These are phyloP conservation scores for Diadema setosum DNA, from an alignment of 35 echinoderm and acorn worm species.

Conservation along the genomic window DNA sequence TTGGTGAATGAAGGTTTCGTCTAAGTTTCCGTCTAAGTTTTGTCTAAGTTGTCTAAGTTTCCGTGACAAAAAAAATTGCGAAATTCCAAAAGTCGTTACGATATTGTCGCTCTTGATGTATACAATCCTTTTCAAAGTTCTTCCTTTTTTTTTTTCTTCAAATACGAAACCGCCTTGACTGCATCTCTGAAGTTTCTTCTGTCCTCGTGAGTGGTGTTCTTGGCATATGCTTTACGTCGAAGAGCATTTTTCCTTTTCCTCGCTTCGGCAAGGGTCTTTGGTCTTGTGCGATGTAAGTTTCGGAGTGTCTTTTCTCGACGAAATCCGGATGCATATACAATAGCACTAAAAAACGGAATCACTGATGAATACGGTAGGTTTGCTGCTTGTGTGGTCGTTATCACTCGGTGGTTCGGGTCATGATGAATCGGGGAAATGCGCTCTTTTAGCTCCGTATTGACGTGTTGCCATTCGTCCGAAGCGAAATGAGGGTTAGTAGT, in stretches of 20 bases:
- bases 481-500: too few species aligned
- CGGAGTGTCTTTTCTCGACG: too few species aligned
- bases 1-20: conserved; percentile 2
- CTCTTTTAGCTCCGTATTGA: too few species aligned
- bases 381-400: too few species aligned
- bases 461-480: too few species aligned
- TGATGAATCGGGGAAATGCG: too few species aligned
- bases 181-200: neutral
- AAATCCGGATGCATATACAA: too few species aligned
- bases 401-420: too few species aligned
- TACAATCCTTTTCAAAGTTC: neutral
- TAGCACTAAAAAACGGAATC: too few species aligned
- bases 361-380: too few species aligned
- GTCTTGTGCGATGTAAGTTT: neutral
- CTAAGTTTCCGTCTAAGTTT: too few species aligned
- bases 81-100: conserved; percentile 12
- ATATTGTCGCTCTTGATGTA: conserved; percentile 4
- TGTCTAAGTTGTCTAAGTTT: neutral
- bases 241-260: neutral
- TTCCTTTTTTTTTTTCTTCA: neutral
- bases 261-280: neutral
- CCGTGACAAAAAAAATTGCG: neutral
- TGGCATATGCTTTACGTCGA: neutral
- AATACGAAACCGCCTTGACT: neutral
- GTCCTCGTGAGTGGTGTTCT: neutral